phyloP scores from a whole-genome alignment of 2,888 invertebrate species.

The Cheilosia impressa region DNA sequence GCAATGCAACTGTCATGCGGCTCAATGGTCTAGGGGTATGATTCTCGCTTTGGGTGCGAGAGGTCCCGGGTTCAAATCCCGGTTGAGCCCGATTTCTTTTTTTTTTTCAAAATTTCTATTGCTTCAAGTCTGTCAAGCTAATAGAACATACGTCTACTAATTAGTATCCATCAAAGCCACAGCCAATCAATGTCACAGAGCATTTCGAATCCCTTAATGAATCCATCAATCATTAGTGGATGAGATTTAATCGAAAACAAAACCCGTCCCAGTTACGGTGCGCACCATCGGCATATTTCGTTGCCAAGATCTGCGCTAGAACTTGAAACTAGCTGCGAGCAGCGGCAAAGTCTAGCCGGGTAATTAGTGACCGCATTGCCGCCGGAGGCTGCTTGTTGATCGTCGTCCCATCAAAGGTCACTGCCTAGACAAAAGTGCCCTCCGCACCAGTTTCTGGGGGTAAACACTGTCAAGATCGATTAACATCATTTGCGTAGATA shows the following conservation, averaged over 20 bases:
- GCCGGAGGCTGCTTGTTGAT: not conserved
- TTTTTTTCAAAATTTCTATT: not conserved
- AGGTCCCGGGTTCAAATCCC: conserved; percentile 84
- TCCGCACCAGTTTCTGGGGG: not conserved
- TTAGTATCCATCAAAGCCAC: conserved; percentile 19
- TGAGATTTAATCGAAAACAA: conserved; percentile 4
- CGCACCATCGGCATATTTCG: conserved; percentile 3
- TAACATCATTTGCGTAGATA: conserved; percentile 48
- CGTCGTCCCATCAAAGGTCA: conserved; percentile 50
- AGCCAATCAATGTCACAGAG: conserved; percentile 57
- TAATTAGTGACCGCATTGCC: conserved; percentile 58
- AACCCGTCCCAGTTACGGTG: not conserved
- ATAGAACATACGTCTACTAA: not conserved
- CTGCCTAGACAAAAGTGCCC: conserved; percentile 60
- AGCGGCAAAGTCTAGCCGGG: conserved; percentile 57
- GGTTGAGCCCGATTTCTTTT: conserved; percentile 80
- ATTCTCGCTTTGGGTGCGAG: conserved; percentile 84
- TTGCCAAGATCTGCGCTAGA: conserved; percentile 65
- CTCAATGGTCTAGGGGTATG: conserved; percentile 83
- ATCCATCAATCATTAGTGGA: conserved; percentile 61
- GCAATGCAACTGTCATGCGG: conserved; percentile 69
- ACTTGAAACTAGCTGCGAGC: conserved; percentile 45
- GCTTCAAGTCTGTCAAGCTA: not conserved
- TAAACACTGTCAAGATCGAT: conserved; percentile 61
- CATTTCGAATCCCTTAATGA: conserved; percentile 49